Evolutionary conservation across 1,140 invertebrate genomes (phyloP).

Genomic region (Bombus soroeensis): DNA sequence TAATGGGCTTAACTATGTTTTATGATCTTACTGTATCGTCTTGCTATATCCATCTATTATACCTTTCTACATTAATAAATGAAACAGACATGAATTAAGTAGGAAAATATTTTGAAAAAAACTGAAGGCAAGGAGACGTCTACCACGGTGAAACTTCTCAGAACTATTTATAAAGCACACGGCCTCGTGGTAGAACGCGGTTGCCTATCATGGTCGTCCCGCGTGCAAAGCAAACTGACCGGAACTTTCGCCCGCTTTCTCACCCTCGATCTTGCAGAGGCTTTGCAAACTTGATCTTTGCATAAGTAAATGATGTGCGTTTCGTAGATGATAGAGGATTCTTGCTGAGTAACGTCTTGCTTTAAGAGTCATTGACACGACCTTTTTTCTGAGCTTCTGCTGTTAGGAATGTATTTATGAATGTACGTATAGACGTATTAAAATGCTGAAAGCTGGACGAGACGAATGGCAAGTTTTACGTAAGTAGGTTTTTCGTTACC

Average conservation of each 20-base stretch:
- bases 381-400: constrained; percentile 2
- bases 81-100: background rate
- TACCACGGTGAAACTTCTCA: constrained; percentile 48
- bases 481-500: background rate
- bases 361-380: background rate
- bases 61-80: background rate
- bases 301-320: background rate
- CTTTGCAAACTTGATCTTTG: constrained; percentile 3
- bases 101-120: background rate
- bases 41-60: background rate
- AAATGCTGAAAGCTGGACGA: background rate
- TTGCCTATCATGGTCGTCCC: constrained; percentile 66
- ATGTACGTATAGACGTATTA: background rate
- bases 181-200: constrained; percentile 57
- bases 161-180: constrained; percentile 64
- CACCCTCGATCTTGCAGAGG: constrained; percentile 17
- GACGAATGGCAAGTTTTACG: background rate
- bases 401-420: background rate
- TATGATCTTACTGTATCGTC: background rate
- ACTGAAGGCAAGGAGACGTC: background rate
- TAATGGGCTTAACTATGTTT: background rate
- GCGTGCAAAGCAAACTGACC: constrained; percentile 61
- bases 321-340: background rate
- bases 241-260: constrained; percentile 52
- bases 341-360: constrained; percentile 1